A percentile compares a stretch with the other conserved stretches of the same genome.
phyloP scores from a whole-genome alignment of 2,113 vertebrate genomes.

The Bos javanicus region DNA sequence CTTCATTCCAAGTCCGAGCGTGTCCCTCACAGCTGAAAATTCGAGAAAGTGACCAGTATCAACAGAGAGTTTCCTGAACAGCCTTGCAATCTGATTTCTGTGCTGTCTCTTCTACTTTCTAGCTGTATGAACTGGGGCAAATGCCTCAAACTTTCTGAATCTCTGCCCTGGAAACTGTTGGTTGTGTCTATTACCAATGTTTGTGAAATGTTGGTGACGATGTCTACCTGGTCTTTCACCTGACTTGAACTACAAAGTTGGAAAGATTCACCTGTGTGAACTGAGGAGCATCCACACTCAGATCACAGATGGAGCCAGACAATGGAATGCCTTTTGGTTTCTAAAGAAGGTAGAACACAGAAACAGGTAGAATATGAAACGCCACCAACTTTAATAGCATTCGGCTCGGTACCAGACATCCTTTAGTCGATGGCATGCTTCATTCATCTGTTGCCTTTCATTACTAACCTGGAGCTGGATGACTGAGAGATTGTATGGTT shows the following conservation, averaged over 20 bases:
- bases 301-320: neutral
- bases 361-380: neutral
- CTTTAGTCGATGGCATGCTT: neutral
- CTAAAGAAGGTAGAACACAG: neutral
- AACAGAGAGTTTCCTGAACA: neutral
- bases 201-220: neutral
- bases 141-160: neutral
- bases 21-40: neutral
- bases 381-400: neutral
- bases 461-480: neutral
- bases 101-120: neutral
- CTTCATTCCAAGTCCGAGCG: neutral
- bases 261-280: neutral
- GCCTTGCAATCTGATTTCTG: neutral
- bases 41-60: neutral
- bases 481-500: neutral
- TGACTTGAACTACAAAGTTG: neutral
- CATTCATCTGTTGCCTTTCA: neutral
- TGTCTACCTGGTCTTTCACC: neutral
- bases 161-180: neutral
- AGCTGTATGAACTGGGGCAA: neutral
- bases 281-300: neutral
- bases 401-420: neutral
- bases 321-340: neutral
- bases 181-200: neutral